Base-by-base conservation (phyloP, 2,113 vertebrate genomes). In the Galeopterus variegatus region DNA sequence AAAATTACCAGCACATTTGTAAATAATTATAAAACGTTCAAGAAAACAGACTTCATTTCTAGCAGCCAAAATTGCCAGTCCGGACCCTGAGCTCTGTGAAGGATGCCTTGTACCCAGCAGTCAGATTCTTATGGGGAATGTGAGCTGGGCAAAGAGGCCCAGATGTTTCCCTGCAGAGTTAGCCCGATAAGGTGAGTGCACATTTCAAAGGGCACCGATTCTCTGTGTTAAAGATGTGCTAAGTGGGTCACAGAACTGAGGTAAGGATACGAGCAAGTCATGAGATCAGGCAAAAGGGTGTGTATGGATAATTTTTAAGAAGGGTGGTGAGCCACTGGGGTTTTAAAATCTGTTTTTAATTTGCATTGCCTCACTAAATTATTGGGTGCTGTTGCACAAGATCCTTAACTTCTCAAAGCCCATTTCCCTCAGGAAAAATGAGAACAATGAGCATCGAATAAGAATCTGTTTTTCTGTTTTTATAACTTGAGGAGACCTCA, bases 331-430 rank as follows among this genome's bases (percentile, higher is more conserved):
- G 64, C 72, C 80, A 19, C 41, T 7, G 19, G 91, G 58, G 91
- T 72, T 89, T 95, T 92, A 54, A 95, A 94, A 93, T 94, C 88
- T 93, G 88, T 28, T 81, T 90, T 94, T 93, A 93, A 95, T 90
- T 87, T 54, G 64, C 1, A 9, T 95, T 97, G 92, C 96, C 84
- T 98, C 96, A 97, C 92, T 83, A 84, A 97, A 94, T 90, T 92
- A 92, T 41, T 31, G 77, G 94, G 95, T 76, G 88, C 96, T 84
- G 89, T 58, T 56, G 19, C 70, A 67, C 50, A 85, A 88, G 75
- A 80, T 70, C 76, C 56, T 86, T 90, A 65, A 62, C 73, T 94
- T 90, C 33, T 88, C 92, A 1, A 3, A 33, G 93, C 50, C 54
- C n/a, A 15, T 73, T 48, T 83, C 83, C 79, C 92, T 81, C 86